Base-by-base conservation (phyloP, 2,113 vertebrate species). In the Nothocercus julius region DNA sequence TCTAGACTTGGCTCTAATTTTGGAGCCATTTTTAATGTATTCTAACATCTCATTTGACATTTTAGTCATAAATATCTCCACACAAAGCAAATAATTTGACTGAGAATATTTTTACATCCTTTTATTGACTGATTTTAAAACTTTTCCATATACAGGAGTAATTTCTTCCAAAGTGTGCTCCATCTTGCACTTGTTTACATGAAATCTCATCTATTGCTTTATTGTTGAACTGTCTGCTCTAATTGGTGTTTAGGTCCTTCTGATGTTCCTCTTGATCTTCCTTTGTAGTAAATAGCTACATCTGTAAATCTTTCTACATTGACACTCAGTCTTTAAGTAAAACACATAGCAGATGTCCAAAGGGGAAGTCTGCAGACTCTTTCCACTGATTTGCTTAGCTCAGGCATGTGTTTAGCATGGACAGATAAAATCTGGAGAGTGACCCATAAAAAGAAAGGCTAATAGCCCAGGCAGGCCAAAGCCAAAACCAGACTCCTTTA, bases 81-180 rank as follows among this genome's bases (percentile, higher is more conserved):
- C 53, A 63, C 4, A 59, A 72, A 81, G 38, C 75, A 87, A 64
- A 61, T 75, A 62, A 68, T 92, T 87, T 84, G 61, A 88, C 47
- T 58, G 51, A 90, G 34, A 32, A 30, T 75, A 51, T 91, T 93
- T 89, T 63, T 16, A 67, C 85, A 77, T 94, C 49, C 45, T 80
- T 87, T 92, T 85, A 78, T 56, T 95, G 25, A 44, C 75, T 75
- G n/a, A 22, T 73, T 90, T 94, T 87, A 93, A 90, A 94, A 49
- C 25, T 67, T 32, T 25, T 72, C 42, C 47, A n/a, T 83, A 38
- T 44, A 77, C 17, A 70, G 30, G 36, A 84, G 16, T 66, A 83
- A 27, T 84, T 91, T 91, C 61, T 92, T 90, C 5, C 3, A 36
- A 85, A 72, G 25, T 22, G 5, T 51, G 18, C 56, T 91, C 38